Percentiles rank a stretch among this genome's conserved stretches.
Conservation (phyloP, 2,888 invertebrate genomes). For the Athalia circularis region DNA sequence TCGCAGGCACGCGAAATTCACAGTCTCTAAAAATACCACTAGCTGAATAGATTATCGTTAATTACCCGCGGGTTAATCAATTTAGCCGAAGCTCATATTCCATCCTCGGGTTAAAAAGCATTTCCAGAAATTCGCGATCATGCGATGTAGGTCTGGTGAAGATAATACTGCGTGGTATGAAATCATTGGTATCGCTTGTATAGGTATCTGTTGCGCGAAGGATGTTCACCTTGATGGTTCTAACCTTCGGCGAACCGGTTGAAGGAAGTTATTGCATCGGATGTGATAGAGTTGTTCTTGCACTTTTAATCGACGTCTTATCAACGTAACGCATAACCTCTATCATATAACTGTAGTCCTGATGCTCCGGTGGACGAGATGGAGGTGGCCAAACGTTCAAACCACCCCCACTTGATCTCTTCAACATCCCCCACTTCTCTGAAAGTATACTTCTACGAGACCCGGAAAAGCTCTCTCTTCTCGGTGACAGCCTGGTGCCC, state of each 20-base stretch:
- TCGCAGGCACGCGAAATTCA: too few relatives aligned
- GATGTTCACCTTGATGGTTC: neutral
- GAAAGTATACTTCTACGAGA: neutral
- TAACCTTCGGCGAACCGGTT: slow-evolving; percentile 8
- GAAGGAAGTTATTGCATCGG: slow-evolving; percentile 27
- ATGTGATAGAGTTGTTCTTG: neutral
- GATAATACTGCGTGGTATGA: too few relatives aligned
- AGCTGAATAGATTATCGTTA: too few relatives aligned
- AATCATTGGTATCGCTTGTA: too few relatives aligned
- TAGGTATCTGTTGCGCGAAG: too few relatives aligned
- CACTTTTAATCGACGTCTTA: slow-evolving; percentile 32
- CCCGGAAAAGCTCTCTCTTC: slow-evolving; percentile 61
- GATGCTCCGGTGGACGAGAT: slow-evolving; percentile 64
- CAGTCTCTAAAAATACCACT: too few relatives aligned
- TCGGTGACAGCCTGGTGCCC: slow-evolving; percentile 64
- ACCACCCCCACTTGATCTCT: slow-evolving; percentile 63
- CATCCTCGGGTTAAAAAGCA: too few relatives aligned
- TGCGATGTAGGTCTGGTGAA: too few relatives aligned
- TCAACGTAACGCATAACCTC: slow-evolving; percentile 55
- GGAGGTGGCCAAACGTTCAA: slow-evolving; percentile 67
- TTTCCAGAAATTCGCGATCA: too few relatives aligned
- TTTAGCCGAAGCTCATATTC: too few relatives aligned
- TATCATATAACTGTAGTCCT: slow-evolving; percentile 65
- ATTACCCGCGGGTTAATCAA: too few relatives aligned
- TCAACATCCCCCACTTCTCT: slow-evolving; percentile 54